phyloP scores from a whole-genome alignment of 2,113 vertebrate genomes.

The Bufo gargarizans region DNA sequence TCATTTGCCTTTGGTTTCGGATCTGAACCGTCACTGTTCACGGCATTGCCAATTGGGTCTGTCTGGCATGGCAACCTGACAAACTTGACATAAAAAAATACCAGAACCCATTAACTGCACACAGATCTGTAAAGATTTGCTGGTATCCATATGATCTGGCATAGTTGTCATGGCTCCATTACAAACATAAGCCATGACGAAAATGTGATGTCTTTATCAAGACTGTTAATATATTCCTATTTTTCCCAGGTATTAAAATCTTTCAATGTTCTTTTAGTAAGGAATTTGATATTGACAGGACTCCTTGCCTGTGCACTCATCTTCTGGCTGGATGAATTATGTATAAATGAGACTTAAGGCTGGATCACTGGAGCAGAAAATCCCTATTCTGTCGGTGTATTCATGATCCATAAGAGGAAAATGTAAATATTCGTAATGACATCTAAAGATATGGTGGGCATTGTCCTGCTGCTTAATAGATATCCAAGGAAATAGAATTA shows the following conservation, averaged over 20 bases:
- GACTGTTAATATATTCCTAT: neutral
- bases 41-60: neutral
- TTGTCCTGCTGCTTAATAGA: constrained; percentile 27
- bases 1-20: neutral
- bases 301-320: constrained; percentile 3
- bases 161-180: neutral
- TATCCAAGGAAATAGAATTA: neutral
- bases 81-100: neutral
- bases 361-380: constrained; percentile 34
- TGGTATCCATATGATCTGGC: neutral
- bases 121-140: neutral
- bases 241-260: neutral
- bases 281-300: neutral
- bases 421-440: constrained; percentile 19
- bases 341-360: constrained; percentile 24
- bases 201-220: neutral
- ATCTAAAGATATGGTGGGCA: neutral
- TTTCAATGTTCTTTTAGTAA: neutral
- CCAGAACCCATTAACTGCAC: neutral
- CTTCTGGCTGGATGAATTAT: constrained; percentile 20
- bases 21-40: neutral
- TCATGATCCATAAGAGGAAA: constrained; percentile 26
- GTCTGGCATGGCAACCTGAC: neutral
- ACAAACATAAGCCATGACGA: neutral
- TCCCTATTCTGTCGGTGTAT: constrained; percentile 10